Conservation (phyloP, 2,113 vertebrate species). For the Podarcis raffonei region DNA sequence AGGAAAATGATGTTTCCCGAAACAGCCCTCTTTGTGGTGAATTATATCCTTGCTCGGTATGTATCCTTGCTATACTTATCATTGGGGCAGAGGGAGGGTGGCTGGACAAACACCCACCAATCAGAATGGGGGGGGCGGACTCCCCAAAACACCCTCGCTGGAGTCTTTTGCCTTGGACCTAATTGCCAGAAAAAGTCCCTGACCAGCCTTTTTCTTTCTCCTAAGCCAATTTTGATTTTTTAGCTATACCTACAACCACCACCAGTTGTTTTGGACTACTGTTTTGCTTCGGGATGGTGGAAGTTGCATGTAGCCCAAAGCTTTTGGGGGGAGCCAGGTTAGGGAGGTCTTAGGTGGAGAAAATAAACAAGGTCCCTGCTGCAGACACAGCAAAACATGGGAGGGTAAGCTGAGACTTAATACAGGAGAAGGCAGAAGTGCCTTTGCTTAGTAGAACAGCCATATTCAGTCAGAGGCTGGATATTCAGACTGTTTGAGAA, state of each 20-base stretch:
- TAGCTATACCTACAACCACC: no score
- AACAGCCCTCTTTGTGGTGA: conserved; percentile 25
- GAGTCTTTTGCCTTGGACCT: background rate
- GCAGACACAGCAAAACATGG: no score
- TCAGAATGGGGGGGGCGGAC: background rate
- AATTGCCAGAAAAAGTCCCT: background rate
- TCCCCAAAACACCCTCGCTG: background rate
- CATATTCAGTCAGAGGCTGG: no score
- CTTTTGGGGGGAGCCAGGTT: no score
- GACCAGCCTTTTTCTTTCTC: background rate
- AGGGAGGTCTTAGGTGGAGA: no score
- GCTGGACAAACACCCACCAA: background rate
- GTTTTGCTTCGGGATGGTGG: no score
- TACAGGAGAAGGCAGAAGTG: background rate
- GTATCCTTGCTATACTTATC: background rate
- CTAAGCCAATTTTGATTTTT: background rate
- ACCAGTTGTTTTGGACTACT: no score
- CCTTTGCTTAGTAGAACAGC: background rate
- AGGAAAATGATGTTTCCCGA: conserved; percentile 22
- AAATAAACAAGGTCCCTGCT: no score
- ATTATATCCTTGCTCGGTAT: conserved; percentile 29
- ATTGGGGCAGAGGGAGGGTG: background rate
- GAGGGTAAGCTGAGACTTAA: no score
- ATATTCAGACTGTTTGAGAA: no score
- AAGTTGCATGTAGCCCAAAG: no score